Conservation (phyloP, 2,797 vertebrate species). For the Monodelphis domestica region DNA sequence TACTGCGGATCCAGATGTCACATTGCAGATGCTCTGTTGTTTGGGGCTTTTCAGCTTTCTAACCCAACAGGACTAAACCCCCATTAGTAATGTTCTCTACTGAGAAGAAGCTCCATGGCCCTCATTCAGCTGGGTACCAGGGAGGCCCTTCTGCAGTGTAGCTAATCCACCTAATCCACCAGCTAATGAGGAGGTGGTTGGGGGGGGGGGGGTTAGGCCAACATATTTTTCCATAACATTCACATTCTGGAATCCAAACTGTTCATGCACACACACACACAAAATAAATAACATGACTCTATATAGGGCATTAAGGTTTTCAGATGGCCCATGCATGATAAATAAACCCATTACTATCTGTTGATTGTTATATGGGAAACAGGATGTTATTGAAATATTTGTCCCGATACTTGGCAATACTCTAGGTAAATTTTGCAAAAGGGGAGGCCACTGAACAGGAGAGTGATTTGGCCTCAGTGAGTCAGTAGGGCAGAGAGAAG, state of each 20-base stretch:
- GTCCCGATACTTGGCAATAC: neutral
- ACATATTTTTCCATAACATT: neutral
- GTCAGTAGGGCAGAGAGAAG: conserved; percentile 5
- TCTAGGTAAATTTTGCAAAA: conserved; percentile 23
- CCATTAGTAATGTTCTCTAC: neutral
- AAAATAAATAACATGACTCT: neutral
- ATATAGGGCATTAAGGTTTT: neutral
- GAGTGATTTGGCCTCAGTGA: conserved; percentile 13
- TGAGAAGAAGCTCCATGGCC: neutral
- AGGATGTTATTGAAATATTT: conserved; percentile 29
- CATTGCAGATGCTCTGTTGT: neutral
- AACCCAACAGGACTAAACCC: neutral
- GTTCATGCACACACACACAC: neutral
- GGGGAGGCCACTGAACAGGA: neutral
- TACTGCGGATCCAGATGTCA: neutral
- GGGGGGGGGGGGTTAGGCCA: neutral
- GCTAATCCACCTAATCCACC: neutral
- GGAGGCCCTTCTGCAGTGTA: neutral
- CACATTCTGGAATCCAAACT: neutral
- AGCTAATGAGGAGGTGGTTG: neutral
- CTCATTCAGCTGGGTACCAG: neutral
- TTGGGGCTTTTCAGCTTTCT: neutral
- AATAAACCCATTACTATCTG: neutral
- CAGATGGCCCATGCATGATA: neutral
- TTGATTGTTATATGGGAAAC: neutral